Evolutionary conservation across 2,888 invertebrate genomes (phyloP), one percentile per base, ranked within the genome.

Genomic region (Chrysolina americana): DNA sequence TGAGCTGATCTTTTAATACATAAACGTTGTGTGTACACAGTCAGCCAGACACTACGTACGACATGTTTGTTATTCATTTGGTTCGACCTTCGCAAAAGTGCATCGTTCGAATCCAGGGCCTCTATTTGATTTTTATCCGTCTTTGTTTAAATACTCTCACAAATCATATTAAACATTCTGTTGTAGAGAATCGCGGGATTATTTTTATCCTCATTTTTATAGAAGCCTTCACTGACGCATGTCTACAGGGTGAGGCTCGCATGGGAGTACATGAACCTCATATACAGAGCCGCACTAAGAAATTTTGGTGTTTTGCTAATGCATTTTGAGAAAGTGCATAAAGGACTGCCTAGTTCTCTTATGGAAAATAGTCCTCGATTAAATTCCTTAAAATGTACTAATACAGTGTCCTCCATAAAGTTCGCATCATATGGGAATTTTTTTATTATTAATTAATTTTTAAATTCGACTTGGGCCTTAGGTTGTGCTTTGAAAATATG

Each of bases 71-170:
- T 79, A 77, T 77, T 86, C 86, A 85, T 86, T 86, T 84, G 84
- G 84, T 83, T 83, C 87, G 87, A 87, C 87, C 87, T 87, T 88
- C 87, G 85, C 83, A 81, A 86, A 87, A 87, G 87, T 87, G 87
- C 87, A 87, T 87, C 87, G 87, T 83, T 85, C 87, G 85, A 84
- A 84, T 86, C 86, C 87, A 87, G 87, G 87, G 87, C 86, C 87
- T 85, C 83, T 85, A 83, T 83, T 84, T 81, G 83, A 83, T 83
- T 83, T 84, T 83, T 81, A 82, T 78, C 81, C 82, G 81, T 85
- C 85, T 85, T 82, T 84, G 83, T 86, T 81, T 83, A 82, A 83
- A 83, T 82, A 80, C 80, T 80, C 78, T 77, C 78, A 80, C 80
- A 81, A 83, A 81, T 82, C 80, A 80, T 82, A 78, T 81, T 53